phyloP scores from a whole-genome alignment of 1,140 invertebrate species.

The Drosophila malerkotliana region DNA sequence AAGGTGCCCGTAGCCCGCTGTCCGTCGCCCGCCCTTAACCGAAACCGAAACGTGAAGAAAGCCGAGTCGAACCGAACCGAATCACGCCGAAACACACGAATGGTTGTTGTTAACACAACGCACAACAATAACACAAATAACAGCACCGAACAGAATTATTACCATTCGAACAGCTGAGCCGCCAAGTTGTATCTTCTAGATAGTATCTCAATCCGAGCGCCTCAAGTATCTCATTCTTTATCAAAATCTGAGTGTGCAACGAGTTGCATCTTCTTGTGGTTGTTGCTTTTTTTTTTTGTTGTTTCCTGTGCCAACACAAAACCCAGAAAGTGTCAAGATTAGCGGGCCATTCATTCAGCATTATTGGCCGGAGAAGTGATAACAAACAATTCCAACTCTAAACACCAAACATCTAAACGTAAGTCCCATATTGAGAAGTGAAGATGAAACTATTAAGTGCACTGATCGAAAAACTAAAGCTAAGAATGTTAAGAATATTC shows the following conservation, averaged over 20 bases:
- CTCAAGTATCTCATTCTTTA: not conserved
- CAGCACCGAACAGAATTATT: constrained; percentile 9
- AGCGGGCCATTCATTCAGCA: not conserved
- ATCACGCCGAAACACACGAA: not conserved
- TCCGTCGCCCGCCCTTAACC: too few relatives aligned
- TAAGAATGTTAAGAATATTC: too few relatives aligned
- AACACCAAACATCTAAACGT: not conserved
- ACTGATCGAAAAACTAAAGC: too few relatives aligned
- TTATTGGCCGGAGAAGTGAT: not conserved
- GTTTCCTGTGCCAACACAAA: not conserved
- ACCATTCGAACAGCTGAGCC: constrained; percentile 31
- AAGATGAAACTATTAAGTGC: not conserved
- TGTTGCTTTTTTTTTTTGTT: constrained; percentile 5
- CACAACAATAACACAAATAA: not conserved
- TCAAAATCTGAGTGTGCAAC: not conserved
- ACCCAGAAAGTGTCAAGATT: not conserved
- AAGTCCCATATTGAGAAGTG: constrained; percentile 1
- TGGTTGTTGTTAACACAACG: constrained; percentile 20
- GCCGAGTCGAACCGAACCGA: not conserved
- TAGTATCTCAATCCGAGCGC: not conserved
- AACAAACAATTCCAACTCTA: not conserved
- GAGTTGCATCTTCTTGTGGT: not conserved
- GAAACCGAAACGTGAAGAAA: not conserved
- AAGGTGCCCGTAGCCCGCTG: not conserved
- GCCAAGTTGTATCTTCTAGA: constrained; percentile 9